A percentile compares a stretch with the other conserved stretches of the same genome.
Conservation (phyloP, 2,113 vertebrate species). For the Cheilinus undulatus region DNA sequence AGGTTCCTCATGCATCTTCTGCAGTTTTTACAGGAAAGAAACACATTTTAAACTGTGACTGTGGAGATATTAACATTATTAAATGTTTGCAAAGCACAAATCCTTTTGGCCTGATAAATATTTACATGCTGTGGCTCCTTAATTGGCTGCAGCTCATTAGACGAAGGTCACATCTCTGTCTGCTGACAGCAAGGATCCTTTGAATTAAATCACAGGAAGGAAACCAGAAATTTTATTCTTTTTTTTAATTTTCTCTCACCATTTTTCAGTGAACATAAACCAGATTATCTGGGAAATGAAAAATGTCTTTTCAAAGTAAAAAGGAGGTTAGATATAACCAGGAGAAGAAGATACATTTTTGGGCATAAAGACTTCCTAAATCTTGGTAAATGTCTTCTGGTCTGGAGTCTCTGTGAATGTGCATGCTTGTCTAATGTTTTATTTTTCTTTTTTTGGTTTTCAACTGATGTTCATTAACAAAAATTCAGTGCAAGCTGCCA, state of each 20-base stretch:
- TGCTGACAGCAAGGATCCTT: constrained; percentile 15
- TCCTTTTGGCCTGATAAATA: constrained; percentile 37
- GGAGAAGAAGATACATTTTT: constrained; percentile 12
- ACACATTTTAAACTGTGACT: constrained; percentile 27
- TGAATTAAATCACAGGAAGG: constrained; percentile 14
- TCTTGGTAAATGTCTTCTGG: constrained; percentile 53
- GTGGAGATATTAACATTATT: constrained; percentile 1
- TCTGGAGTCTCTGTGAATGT: constrained; percentile 51
- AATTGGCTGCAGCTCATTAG: constrained; percentile 31
- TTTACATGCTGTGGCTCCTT: constrained; percentile 22
- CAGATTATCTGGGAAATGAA: constrained; percentile 14
- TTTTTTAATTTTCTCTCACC: constrained; percentile 10
- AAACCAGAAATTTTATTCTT: constrained; percentile 15
- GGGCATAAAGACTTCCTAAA: constrained; percentile 35
- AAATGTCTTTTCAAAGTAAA: constrained; percentile 13
- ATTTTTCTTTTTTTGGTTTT: no score
- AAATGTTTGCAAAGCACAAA: constrained; percentile 53
- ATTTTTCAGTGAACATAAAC: constrained; percentile 18
- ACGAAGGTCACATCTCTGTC: constrained; percentile 9
- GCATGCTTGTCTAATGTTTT: constrained; percentile 63
- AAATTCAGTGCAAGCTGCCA: constrained; percentile 23
- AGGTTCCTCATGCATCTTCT: neutral
- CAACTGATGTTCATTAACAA: constrained; percentile 35
- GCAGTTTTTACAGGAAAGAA: constrained; percentile 38
- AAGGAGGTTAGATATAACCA: neutral